These are phyloP conservation scores for Heteropelma amictum DNA, from an alignment of 2,888 invertebrate species.

Conservation along the genomic window DNA sequence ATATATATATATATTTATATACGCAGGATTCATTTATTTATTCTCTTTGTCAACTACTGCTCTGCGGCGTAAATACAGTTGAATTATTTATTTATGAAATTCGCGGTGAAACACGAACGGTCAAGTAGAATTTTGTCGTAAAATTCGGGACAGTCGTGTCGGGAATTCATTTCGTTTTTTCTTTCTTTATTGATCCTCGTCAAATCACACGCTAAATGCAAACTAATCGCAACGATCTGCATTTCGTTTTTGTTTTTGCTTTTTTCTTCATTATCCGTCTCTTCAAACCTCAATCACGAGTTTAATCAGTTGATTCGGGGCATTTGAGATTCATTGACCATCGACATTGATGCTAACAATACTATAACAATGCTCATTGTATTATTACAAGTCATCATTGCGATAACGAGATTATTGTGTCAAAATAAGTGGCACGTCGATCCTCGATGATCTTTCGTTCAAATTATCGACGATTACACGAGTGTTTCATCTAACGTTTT, in stretches of 20 bases:
- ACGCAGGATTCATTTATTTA: constrained; percentile 31
- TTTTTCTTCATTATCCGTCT: no score
- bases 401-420: neutral
- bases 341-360: constrained; percentile 27
- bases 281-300: constrained; percentile 8
- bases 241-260: neutral
- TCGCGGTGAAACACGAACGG: neutral
- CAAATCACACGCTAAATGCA: constrained; percentile 4
- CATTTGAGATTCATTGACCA: constrained; percentile 16
- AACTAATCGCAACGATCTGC: constrained; percentile 21
- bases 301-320: constrained; percentile 9
- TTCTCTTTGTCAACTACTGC: neutral
- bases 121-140: neutral
- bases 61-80: constrained; percentile 6
- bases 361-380: constrained; percentile 29
- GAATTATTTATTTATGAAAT: constrained; percentile 6
- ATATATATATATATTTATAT: no score
- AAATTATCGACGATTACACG: constrained; percentile 35
- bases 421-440: neutral
- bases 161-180: neutral
- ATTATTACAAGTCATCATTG: constrained; percentile 13
- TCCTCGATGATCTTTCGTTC: neutral
- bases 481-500: constrained; percentile 17
- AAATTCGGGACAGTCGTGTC: neutral
- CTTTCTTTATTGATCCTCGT: neutral